These are phyloP conservation scores for Polypterus senegalus DNA, from an alignment of 2,113 vertebrate species.

Conservation along the genomic window DNA sequence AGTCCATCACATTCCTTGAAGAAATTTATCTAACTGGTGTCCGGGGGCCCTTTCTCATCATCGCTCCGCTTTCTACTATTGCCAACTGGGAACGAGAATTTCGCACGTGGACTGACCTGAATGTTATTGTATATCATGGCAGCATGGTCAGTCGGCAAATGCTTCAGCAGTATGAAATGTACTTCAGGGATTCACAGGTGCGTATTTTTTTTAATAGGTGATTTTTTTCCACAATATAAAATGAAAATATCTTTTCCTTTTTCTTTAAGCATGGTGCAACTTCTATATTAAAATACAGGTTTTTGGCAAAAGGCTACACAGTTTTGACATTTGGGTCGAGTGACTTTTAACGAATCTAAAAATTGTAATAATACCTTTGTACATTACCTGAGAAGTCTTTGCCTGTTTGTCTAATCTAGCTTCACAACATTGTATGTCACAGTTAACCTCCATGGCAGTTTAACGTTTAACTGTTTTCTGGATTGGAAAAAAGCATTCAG, in stretches of 20 bases:
- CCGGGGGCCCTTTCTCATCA: constrained; percentile 84
- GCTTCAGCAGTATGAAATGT: constrained; percentile 98
- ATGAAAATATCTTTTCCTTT: background rate
- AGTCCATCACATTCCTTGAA: constrained; percentile 92
- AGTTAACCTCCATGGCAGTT: too few species aligned
- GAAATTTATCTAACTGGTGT: constrained; percentile 81
- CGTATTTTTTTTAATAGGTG: background rate
- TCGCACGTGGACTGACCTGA: constrained; percentile 85
- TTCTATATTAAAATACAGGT: too few species aligned
- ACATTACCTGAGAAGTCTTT: too few species aligned
- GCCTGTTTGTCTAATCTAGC: too few species aligned
- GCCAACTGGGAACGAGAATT: constrained; percentile 97
- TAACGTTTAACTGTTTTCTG: too few species aligned
- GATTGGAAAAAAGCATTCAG: too few species aligned
- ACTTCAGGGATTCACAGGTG: constrained; percentile 93
- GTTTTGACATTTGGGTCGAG: background rate
- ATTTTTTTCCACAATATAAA: background rate
- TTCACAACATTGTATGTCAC: too few species aligned
- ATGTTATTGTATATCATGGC: constrained; percentile 92
- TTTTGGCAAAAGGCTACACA: too few species aligned
- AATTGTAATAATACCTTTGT: too few species aligned
- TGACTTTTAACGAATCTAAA: too few species aligned
- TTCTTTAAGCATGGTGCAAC: background rate
- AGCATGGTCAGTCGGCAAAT: constrained; percentile 94
- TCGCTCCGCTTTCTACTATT: constrained; percentile 94